These are phyloP conservation scores for Misgurnus anguillicaudatus DNA, from an alignment of 2,113 vertebrate species.

Conservation along the genomic window DNA sequence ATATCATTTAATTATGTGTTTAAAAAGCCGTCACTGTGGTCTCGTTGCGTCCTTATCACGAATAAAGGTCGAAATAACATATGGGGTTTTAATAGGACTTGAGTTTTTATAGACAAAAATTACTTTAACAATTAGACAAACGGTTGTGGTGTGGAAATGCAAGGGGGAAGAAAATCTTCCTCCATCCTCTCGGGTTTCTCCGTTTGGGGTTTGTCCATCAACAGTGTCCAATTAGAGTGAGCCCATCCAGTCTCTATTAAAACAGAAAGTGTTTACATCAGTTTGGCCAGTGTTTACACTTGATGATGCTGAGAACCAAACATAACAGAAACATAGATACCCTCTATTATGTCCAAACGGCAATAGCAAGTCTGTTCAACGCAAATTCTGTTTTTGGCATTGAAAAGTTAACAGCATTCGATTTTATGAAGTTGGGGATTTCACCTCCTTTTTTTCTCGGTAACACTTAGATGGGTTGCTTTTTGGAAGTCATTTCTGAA, in stretches of 20 bases:
- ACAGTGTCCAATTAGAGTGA: conserved; percentile 82
- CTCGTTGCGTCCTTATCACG: conserved; percentile 31
- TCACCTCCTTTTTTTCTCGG: not conserved
- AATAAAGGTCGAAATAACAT: conserved; percentile 24
- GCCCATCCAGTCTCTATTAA: conserved; percentile 78
- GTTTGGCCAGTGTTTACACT: conserved; percentile 83
- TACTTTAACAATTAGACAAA: conserved; percentile 40
- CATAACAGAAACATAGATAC: conserved; percentile 69
- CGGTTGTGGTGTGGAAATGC: conserved; percentile 29
- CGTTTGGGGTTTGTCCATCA: conserved; percentile 84
- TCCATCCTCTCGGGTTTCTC: conserved; percentile 61
- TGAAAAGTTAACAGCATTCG: not conserved
- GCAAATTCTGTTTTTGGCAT: too few species aligned
- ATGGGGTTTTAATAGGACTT: conserved; percentile 33
- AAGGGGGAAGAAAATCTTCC: conserved; percentile 36
- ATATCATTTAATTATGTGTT: conserved; percentile 30
- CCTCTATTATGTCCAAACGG: conserved; percentile 5
- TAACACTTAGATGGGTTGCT: not conserved
- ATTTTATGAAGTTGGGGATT: conserved; percentile 8
- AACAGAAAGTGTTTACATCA: conserved; percentile 83
- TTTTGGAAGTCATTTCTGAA: not conserved
- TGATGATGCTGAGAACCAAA: conserved; percentile 75
- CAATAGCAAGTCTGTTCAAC: conserved; percentile 67
- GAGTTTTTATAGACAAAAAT: conserved; percentile 25
- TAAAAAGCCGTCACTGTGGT: conserved; percentile 37